These are phyloP conservation scores for Rhaphigaster nebulosa DNA, from an alignment of 2,888 invertebrate species.

Conservation along the genomic window DNA sequence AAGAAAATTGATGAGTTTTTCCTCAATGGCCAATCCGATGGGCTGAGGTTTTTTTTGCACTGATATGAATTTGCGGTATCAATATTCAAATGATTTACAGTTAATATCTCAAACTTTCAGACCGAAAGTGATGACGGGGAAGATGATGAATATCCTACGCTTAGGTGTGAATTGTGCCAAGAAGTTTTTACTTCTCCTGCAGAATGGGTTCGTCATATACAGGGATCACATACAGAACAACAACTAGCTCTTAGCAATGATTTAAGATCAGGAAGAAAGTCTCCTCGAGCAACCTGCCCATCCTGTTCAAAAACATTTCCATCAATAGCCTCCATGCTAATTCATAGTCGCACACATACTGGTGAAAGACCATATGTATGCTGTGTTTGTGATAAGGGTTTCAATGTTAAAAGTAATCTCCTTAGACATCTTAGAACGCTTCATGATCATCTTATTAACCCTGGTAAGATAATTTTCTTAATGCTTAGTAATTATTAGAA, in stretches of 20 bases:
- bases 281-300: constrained; percentile 71
- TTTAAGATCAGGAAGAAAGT: constrained; percentile 56
- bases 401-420: constrained; percentile 84
- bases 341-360: constrained; percentile 82
- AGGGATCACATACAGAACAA: constrained; percentile 80
- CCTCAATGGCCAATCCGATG: too few species aligned
- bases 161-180: constrained; percentile 82
- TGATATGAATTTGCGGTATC: background rate
- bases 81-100: background rate
- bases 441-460: constrained; percentile 77
- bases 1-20: too few species aligned
- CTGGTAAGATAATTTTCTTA: constrained; percentile 63
- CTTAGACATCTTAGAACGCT: constrained; percentile 81
- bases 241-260: constrained; percentile 69
- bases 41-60: background rate
- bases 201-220: constrained; percentile 87
- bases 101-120: constrained; percentile 54
- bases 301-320: constrained; percentile 82
- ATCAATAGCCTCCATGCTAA: constrained; percentile 84
- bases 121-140: constrained; percentile 69
- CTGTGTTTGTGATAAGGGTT: constrained; percentile 82
- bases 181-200: constrained; percentile 86
- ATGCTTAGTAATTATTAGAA: background rate
- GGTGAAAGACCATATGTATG: constrained; percentile 83
- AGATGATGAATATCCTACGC: constrained; percentile 65